Evolutionary conservation across 2,797 vertebrate species (phyloP).

Genomic region (Semotilus atromaculatus): DNA sequence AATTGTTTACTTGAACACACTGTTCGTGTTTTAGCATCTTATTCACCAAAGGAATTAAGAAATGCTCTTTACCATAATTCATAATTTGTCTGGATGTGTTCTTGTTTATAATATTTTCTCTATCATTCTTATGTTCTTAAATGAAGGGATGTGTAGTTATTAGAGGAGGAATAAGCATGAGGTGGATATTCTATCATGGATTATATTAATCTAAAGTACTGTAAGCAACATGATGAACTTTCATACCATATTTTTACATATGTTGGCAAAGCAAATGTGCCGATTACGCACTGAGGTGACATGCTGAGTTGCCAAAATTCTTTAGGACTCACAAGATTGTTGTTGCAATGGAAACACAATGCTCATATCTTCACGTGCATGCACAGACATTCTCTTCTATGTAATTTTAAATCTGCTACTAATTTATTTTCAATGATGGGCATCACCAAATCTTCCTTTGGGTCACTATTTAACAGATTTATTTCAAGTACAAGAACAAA

Average conservation of each 20-base stretch:
- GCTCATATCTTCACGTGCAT: not conserved
- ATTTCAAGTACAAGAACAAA: not conserved
- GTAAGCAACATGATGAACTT: not conserved
- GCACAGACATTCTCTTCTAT: accelerated
- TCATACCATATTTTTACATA: not conserved
- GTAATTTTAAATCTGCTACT: not conserved
- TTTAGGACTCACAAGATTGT: not conserved
- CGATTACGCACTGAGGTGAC: not conserved
- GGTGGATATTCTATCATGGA: not conserved
- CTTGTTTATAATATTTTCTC: not conserved
- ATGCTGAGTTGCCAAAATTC: not conserved
- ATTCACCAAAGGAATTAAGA: not conserved
- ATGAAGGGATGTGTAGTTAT: not conserved
- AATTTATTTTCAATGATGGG: not conserved
- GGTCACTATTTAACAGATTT: not conserved
- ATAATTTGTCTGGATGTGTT: not conserved
- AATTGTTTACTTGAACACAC: not conserved
- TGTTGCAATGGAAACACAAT: not conserved
- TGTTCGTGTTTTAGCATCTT: not conserved
- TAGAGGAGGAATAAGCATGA: not conserved
- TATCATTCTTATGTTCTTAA: not conserved
- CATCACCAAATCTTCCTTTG: not conserved
- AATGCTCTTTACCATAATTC: not conserved
- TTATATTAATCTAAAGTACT: not conserved
- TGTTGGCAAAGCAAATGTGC: not conserved